phyloP scores from a whole-genome alignment of 1,140 invertebrate genomes.

The Plutomurus gul region DNA sequence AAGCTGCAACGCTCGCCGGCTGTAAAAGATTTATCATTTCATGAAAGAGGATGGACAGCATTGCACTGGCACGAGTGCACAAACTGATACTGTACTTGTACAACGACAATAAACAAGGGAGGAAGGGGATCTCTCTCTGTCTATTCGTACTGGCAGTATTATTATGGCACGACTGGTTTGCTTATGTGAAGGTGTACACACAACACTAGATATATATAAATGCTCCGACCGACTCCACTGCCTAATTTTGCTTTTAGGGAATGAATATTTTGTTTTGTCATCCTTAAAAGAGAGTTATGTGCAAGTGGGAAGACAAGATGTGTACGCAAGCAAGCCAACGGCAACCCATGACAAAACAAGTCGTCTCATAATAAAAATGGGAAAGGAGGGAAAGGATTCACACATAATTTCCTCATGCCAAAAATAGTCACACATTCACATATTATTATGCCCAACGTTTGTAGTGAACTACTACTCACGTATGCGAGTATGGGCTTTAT shows the following conservation, averaged over 20 bases:
- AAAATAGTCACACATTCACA: slow-evolving; percentile 6
- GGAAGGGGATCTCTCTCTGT: no score
- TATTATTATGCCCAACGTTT: background rate
- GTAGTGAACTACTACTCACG: background rate
- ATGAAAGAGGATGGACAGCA: background rate
- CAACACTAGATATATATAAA: no score
- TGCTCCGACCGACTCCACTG: no score
- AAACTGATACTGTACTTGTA: no score
- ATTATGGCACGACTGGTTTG: no score
- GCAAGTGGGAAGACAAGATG: background rate
- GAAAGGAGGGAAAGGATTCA: background rate
- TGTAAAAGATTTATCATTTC: slow-evolving; percentile 35
- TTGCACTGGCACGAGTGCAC: background rate
- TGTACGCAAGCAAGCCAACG: background rate
- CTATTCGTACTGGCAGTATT: no score
- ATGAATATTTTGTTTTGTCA: slow-evolving; percentile 4
- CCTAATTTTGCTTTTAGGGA: background rate
- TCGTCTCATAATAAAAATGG: background rate
- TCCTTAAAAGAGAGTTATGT: background rate
- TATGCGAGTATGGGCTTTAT: background rate
- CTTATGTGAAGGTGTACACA: no score
- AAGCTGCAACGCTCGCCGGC: slow-evolving; percentile 52
- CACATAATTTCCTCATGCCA: background rate
- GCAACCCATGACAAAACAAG: background rate
- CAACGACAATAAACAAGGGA: no score